Percentiles rank a stretch among this genome's conserved stretches.
Conservation (phyloP, 2,797 vertebrate species). For the Cyprinella venusta region DNA sequence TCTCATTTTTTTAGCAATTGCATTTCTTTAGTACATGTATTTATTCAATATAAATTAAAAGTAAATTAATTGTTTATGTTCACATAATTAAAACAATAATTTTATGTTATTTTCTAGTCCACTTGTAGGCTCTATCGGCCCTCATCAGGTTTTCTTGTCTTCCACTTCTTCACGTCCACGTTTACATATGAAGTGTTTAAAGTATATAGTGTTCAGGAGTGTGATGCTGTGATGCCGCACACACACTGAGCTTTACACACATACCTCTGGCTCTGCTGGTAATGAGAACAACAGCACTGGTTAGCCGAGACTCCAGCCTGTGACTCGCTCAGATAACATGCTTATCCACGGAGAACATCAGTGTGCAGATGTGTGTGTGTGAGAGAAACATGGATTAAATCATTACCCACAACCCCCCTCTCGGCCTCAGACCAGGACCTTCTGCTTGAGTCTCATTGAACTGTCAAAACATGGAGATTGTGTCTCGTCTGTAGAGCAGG, state of each 20-base stretch:
- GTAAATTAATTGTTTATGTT: neutral
- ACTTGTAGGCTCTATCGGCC: neutral
- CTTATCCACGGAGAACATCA: conserved; percentile 18
- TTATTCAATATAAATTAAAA: neutral
- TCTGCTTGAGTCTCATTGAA: neutral
- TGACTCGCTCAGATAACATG: conserved; percentile 53
- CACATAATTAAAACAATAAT: neutral
- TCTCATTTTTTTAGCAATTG: neutral
- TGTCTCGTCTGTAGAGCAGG: conserved; percentile 5
- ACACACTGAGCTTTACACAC: conserved; percentile 57
- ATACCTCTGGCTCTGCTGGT: conserved; percentile 59
- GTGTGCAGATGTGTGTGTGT: conserved; percentile 13
- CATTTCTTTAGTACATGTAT: neutral
- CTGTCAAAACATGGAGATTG: neutral
- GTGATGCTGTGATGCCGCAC: neutral
- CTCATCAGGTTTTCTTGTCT: neutral
- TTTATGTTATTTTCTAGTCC: neutral
- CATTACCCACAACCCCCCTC: conserved; percentile 26
- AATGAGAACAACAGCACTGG: conserved; percentile 66
- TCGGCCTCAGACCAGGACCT: neutral
- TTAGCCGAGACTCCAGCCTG: conserved; percentile 59
- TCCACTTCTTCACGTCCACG: neutral
- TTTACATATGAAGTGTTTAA: neutral
- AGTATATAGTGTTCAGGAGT: no score
- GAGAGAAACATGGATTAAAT: neutral